Evolutionary conservation across 2,888 invertebrate genomes (phyloP), one percentile per base, ranked within the genome.

Genomic region (Cinara cedri): DNA sequence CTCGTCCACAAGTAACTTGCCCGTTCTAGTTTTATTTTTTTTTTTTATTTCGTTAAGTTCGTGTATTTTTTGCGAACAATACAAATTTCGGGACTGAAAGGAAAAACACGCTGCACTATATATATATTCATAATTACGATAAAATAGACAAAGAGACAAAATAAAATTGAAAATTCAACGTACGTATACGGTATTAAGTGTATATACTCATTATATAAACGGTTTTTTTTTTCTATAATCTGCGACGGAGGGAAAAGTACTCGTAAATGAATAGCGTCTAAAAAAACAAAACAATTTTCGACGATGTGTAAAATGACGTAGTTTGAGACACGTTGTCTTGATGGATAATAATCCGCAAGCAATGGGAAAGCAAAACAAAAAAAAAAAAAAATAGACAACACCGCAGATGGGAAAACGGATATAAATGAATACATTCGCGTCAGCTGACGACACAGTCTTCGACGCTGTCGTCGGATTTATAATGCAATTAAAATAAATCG

Each of bases 401-500:
- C n/a, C n/a, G n/a, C n/a, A n/a, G n/a, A n/a, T n/a, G n/a, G n/a
- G n/a, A n/a, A n/a, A n/a, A n/a, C n/a, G n/a, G n/a, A 34, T 34
- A 34, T 16, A 51, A 13, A 63, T 42, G 54, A 65, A 75, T 65
- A 75, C n/a, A n/a, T n/a, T 54, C 44, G 44, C n/a, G 63, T n/a
- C n/a, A 63, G 21, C 74, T 34, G 70, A 54, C 60, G 62, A 21
- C 44, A 21, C 34, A 34, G 34, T 34, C 34, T 34, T 34, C 34
- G 34, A 4, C 34, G 34, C 6, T 54, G 54, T 65, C 51, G 3
- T 49, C 60, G 60, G 60, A 70, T 70, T 78, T 70, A 78, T 70
- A 70, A 78, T 51, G 70, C 60, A 70, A 78, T 78, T 78, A 78
- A 78, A 78, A 78, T 57, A 70, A 78, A 78, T 78, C 76, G 76